Base-by-base conservation (phyloP, 2,888 invertebrate genomes). In the Cepaea hortensis region DNA sequence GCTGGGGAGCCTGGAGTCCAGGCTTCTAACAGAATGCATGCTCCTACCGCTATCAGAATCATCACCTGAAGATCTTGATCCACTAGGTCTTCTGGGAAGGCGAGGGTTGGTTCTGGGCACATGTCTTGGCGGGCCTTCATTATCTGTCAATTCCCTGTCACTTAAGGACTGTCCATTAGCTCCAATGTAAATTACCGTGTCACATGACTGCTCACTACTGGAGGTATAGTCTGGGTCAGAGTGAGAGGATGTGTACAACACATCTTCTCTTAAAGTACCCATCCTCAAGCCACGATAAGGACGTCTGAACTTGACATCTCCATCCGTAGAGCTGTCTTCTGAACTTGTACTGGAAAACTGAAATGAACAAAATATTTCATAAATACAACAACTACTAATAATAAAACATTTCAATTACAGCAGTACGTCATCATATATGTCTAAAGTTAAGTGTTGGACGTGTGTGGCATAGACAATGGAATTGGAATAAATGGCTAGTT, bases 191-290 rank as follows among this genome's bases (percentile, higher is more conserved):
- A 99, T 99, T 88, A 99, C 99, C 0, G 99, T 99, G 94, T 99
- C 99, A 87, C 98, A 98, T 46, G 98, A 98, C 92, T 98, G 96
- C 94, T 99, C 98, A 94, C 98, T 98, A 93, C 98, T 98, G 9
- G 98, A 98, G 83, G 98, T 98, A 89, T 93, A 94, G 95, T 95
- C 94, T 0, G 94, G 93, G 88, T 94, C 94, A 5, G 94, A 94
- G 75, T 91, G 91, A 18, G 93, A 92, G 48, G 90, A 91, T 55
- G 90, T 88, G 77, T 90, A 90, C 77, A 90, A 85, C n/a, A 90
- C 87, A 77, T 92, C 93, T 88, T 94, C 93, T 13, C 93, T 91
- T 15, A 94, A 90, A 35, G 93, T 94, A 70, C 94, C 94, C 94
- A 94, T 94, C 65, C 93, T 91, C 88, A 93, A 91, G 48, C 93